Base-by-base conservation (phyloP, 2,888 invertebrate genomes). In the Lasius fuliginosus region DNA sequence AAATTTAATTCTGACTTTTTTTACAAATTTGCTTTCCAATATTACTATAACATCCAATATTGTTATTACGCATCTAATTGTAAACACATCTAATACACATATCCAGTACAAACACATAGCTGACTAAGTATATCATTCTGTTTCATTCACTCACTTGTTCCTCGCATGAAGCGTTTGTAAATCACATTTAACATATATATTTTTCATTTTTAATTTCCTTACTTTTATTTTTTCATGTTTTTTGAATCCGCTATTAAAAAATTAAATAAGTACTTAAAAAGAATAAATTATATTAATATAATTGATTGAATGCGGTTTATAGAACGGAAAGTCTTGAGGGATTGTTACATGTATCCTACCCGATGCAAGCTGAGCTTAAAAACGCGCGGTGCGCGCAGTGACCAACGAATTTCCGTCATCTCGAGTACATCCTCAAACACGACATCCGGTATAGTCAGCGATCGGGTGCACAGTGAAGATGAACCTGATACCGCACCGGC, bases 391-490 rank as follows among this genome's bases (percentile, higher is more conserved):
- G 96, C 96, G 91, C 97, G 97, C 93, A 97, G 96, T 87, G 98
- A 98, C 95, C 98, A 98, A 95, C 96, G 98, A 91, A 97, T 98
- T 94, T 98, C 98, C 82, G 97, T 99, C 46, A 98, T 99, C 93
- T 98, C 98, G 85, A 98, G 98, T 92, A 98, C 98, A 62, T 99
- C 99, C 92, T 99, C 99, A n/a, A 99, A 99, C 94, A 99, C 99
- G 60, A 99, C 99, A 36, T 99, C 99, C 46, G 99, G 99, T 84
- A 99, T 99, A 91, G 99, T 99, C 67, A 99, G 99, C 94, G 99
- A 99, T 95, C 97, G 98, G 90, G 98, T 98, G 82, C 98, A 99
- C 94, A 98, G 98, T 81, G 98, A 99, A 95, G 99, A 99, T 94
- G 99, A 99, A 95, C 96, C 98, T 93, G 98, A 98, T 95, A 98